A percentile compares a stretch with the other conserved stretches of the same genome.
Evolutionary conservation across 35 echinoderm and acorn worm genomes (phyloP).

Genomic region (Hemicentrotus pulcherrimus): DNA sequence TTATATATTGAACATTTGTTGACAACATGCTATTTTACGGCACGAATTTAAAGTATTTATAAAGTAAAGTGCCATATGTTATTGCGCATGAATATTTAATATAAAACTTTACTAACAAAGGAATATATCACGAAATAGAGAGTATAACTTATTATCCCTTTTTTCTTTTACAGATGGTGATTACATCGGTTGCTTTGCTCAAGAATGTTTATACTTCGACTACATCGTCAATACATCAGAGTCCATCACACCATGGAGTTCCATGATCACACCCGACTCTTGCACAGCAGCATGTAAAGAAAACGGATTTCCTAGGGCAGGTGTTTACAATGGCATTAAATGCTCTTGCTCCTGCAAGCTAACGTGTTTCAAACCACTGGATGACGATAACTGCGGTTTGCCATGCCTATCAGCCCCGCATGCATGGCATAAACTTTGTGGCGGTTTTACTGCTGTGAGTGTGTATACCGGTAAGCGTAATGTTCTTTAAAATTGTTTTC

Average conservation of each 20-base stretch:
- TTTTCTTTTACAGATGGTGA: neutral
- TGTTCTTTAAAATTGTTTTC: no score
- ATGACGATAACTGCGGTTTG: neutral
- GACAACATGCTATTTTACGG: no score
- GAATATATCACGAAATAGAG: no score
- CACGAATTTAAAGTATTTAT: no score
- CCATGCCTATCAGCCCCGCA: neutral
- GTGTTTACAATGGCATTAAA: no score
- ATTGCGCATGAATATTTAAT: no score
- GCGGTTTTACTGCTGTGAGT: neutral
- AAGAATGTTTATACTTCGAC: neutral
- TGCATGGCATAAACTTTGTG: no score
- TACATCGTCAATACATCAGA: neutral
- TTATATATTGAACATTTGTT: no score
- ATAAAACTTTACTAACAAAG: no score
- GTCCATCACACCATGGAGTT: neutral
- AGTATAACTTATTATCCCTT: no score
- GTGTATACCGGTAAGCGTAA: neutral
- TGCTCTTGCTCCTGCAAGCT: neutral
- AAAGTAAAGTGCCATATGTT: no score
- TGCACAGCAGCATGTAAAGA: neutral
- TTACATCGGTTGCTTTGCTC: neutral
- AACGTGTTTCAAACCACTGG: neutral
- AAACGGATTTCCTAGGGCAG: neutral
- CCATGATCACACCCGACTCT: neutral